phyloP scores from a whole-genome alignment of 2,113 vertebrate genomes.

The Chaetodon trifascialis region DNA sequence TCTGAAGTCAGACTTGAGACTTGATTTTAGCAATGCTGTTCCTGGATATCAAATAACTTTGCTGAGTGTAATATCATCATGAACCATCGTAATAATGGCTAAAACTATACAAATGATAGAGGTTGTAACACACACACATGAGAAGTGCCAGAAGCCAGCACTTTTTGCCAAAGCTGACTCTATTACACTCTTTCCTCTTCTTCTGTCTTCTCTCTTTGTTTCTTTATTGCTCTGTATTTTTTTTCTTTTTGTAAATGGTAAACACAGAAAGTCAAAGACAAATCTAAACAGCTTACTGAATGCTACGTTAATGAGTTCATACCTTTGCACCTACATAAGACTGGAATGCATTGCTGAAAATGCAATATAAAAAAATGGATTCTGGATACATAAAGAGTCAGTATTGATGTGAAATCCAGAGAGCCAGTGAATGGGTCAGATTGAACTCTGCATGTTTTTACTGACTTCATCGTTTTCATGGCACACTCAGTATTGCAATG shows the following conservation, averaged over 20 bases:
- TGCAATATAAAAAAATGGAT: not conserved
- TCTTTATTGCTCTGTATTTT: not conserved
- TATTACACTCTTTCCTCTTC: not conserved
- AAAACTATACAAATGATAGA: not conserved
- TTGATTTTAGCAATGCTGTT: not conserved
- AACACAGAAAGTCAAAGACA: not conserved
- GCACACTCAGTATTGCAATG: slow-evolving; percentile 1
- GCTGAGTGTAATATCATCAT: not conserved
- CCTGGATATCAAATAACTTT: no score
- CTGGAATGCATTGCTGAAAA: not conserved
- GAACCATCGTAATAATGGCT: not conserved
- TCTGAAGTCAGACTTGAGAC: not conserved
- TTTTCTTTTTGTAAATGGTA: not conserved
- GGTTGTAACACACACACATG: not conserved
- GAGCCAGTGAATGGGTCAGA: not conserved
- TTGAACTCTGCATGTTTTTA: slow-evolving; percentile 15
- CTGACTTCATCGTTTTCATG: slow-evolving; percentile 4
- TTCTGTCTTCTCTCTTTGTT: not conserved
- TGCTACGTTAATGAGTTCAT: not conserved
- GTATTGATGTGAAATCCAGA: not conserved
- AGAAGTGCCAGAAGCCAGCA: no score
- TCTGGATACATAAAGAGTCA: not conserved
- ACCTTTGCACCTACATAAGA: not conserved
- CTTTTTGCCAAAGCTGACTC: not conserved
- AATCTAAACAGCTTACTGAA: not conserved